Evolutionary conservation across 2,888 invertebrate species (phyloP), one percentile per base, ranked within the genome.

Genomic region (Lampropteryx suffumata): DNA sequence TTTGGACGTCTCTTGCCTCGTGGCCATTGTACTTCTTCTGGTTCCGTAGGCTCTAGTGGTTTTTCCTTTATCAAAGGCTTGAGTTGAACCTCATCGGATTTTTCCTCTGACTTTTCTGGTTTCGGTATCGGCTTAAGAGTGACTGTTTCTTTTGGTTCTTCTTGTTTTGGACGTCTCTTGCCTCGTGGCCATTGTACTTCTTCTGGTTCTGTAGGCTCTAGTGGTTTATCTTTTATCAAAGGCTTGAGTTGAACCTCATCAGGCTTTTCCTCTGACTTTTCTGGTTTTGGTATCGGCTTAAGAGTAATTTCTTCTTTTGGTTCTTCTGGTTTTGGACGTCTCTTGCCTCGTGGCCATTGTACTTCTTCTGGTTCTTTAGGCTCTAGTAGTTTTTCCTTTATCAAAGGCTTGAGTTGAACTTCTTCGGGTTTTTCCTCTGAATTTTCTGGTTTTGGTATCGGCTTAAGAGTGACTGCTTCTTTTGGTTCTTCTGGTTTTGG

Each of bases 361-460:
- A 28, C 33, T 33, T 73, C 42, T 27, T 43, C 34, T 10, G 34
- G 17, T 5, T 26, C 10, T 27, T 10, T 32, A 0, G 27, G 37
- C 27, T 37, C 37, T 17, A 28, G 28, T n/a, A 14, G 14, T 37
- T 37, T 37, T 7, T 67, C 69, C 43, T 63, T 64, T 3, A 60
- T 65, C 1, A 62, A 29, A 50, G 59, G 71, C 55, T 51, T 59
- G 0, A 66, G 72, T 46, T 84, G 77, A 1, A 86, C 76, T 58
- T 90, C 84, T 56, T 91, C 88, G 0, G 87, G 73, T 57, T 59
- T 81, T 59, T 84, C 80, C 33, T 74, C 78, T 11, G 45, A 50
- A 10, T 55, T 61, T 34, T 73, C 50, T 58, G 58, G 61, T 61
- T 36, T 87, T 5, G 57, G 78, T 60, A 84, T 69, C 0, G 90